Percentiles rank a stretch among this genome's conserved stretches.
Conservation (phyloP, 64 coral and sea anemone genomes). For the Dendrophyllia cribrosa region DNA sequence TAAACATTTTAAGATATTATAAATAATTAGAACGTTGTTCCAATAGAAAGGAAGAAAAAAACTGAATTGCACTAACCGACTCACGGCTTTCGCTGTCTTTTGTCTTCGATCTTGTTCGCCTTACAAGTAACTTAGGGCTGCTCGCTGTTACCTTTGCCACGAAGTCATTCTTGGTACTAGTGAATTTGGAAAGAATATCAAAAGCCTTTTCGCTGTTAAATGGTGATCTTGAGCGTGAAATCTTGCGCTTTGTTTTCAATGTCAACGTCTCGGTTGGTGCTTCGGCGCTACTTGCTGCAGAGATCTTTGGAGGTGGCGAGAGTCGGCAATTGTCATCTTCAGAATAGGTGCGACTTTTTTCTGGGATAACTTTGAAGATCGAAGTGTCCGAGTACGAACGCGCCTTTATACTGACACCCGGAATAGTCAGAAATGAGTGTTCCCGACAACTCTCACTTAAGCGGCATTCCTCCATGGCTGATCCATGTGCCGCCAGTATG, state of each 20-base stretch:
- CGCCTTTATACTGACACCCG: not conserved
- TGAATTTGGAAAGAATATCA: slow-evolving; percentile 50
- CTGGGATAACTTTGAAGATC: slow-evolving; percentile 36
- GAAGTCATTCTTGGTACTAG: slow-evolving; percentile 11
- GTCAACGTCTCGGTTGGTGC: not conserved
- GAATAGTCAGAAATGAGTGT: not conserved
- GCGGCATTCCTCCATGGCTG: not conserved
- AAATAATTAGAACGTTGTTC: not conserved
- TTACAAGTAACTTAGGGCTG: slow-evolving; percentile 12
- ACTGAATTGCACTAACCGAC: not conserved
- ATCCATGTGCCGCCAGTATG: not conserved
- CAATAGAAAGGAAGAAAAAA: not conserved
- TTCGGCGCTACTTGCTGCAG: not conserved
- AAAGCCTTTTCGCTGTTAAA: slow-evolving; percentile 49
- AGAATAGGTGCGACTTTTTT: slow-evolving; percentile 1
- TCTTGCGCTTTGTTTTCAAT: slow-evolving; percentile 35
- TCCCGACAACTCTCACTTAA: not conserved
- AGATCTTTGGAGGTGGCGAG: not conserved
- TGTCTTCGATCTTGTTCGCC: slow-evolving; percentile 39
- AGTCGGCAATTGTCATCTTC: not conserved
- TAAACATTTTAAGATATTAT: not conserved
- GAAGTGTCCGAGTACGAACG: slow-evolving; percentile 60
- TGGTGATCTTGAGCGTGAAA: slow-evolving; percentile 49
- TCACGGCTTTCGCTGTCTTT: slow-evolving; percentile 21
- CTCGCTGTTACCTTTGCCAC: slow-evolving; percentile 35